Evolutionary conservation across 2,888 invertebrate genomes (phyloP).

Genomic region (Netelia fuscicornis): DNA sequence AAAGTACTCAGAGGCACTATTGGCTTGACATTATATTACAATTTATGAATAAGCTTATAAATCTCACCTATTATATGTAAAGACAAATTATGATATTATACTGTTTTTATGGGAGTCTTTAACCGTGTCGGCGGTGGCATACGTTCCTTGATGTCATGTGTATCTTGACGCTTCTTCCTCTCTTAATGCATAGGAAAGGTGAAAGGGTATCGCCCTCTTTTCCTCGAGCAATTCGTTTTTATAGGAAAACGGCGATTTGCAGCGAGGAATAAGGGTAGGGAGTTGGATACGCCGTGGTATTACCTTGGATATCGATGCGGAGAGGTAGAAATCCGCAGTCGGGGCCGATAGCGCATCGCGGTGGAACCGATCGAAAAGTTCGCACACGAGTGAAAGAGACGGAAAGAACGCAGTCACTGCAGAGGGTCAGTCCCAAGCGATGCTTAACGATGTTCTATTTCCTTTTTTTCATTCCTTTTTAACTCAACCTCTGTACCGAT

Average conservation of each 20-base stretch:
- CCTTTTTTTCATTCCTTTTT: background rate
- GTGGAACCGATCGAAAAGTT: conserved; percentile 40
- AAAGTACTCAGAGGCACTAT: background rate
- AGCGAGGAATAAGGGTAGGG: conserved; percentile 20
- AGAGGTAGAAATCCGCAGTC: conserved; percentile 69
- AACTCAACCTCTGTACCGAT: background rate
- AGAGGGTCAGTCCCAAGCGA: conserved; percentile 74
- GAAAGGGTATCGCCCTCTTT: conserved; percentile 4
- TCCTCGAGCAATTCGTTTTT: conserved; percentile 76
- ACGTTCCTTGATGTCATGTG: background rate
- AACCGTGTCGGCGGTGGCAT: background rate
- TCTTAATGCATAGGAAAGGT: background rate
- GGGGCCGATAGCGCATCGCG: conserved; percentile 58
- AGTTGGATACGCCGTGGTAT: conserved; percentile 58
- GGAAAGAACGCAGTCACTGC: conserved; percentile 36
- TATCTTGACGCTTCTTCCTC: background rate
- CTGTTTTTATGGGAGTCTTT: background rate
- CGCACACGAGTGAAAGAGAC: conserved; percentile 47
- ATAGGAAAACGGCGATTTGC: conserved; percentile 71
- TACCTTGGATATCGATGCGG: conserved; percentile 75
- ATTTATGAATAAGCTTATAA: conserved; percentile 4
- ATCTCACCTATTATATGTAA: conserved; percentile 14
- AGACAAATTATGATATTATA: conserved; percentile 33
- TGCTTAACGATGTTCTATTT: conserved; percentile 74
- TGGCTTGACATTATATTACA: background rate